Evolutionary conservation across 2,888 invertebrate genomes (phyloP), one percentile per base, ranked within the genome.

Genomic region (Heliconius sara): DNA sequence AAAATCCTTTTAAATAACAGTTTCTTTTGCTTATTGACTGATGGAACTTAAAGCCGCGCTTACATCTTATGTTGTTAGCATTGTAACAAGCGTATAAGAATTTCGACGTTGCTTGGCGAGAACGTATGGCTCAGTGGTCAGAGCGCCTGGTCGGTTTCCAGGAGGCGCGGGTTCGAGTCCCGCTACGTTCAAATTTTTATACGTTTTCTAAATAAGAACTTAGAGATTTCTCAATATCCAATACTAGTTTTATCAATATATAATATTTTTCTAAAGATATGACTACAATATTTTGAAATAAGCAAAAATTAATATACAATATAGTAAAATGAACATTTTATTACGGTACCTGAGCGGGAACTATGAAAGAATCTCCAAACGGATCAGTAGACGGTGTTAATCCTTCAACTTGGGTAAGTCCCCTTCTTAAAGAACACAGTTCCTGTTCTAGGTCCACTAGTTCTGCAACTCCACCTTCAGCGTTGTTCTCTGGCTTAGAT

Each of bases 361-460:
- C 87, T 60, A 90, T 94, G 83, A 95, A 95, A 47, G 94, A 95
- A 85, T 95, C 95, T 57, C 95, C 95, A 79, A 95, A 95, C 5
- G 95, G 95, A 82, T 95, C 95, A 6, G 96, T 94, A n/a, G 96
- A 95, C 3, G 97, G 96, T 5, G 98, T 98, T 60, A 98, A 97
- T 80, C 97, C 96, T 90, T 98, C 98, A 96, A 98, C 98, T 92
- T 98, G 98, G 84, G 97, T 97, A 82, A 98, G 97, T 3, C 98
- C 98, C 84, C 98, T 96, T 89, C 98, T 97, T 86, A 98, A 93
- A 80, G 98, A 98, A 88, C 97, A 97, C 81, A 98, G 94, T 92
- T 98, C 98, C 87, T 98, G 97, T 90, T 98, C 98, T 83, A 98
- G 94, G 91, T 98, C 98, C 25, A 98, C 97, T 82, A 98, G 94